Evolutionary conservation across 2,113 vertebrate genomes (phyloP).

Genomic region (Seriola rivoliana): DNA sequence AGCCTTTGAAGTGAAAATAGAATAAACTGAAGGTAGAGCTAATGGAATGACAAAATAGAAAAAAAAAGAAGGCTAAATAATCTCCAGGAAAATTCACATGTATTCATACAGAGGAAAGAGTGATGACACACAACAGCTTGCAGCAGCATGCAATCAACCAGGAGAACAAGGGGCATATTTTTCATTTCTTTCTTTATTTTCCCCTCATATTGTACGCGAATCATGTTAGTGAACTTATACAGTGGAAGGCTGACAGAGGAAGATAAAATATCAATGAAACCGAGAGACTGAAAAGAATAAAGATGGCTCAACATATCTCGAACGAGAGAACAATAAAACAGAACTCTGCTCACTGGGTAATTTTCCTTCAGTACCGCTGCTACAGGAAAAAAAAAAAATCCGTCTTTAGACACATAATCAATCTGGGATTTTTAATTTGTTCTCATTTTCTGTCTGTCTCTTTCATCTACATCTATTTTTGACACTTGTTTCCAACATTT

Average conservation of each 20-base stretch:
- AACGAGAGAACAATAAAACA: constrained; percentile 25
- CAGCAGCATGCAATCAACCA: constrained; percentile 63
- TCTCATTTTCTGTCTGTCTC: neutral
- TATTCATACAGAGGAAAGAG: constrained; percentile 68
- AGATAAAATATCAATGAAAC: constrained; percentile 40
- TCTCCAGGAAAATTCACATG: constrained; percentile 75
- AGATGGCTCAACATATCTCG: constrained; percentile 11
- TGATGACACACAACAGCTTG: constrained; percentile 65
- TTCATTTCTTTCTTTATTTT: constrained; percentile 52
- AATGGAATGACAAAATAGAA: constrained; percentile 78
- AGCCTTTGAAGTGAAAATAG: constrained; percentile 83
- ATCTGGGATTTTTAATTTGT: constrained; percentile 12
- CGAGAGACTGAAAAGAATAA: constrained; percentile 18
- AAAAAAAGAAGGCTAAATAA: constrained; percentile 72
- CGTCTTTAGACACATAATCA: neutral
- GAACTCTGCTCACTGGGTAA: neutral
- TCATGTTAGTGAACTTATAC: constrained; percentile 38
- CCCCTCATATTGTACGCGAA: constrained; percentile 12
- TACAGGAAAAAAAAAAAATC: constrained; percentile 16
- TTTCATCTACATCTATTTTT: constrained; percentile 9
- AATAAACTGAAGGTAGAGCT: constrained; percentile 79
- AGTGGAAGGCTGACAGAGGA: constrained; percentile 11
- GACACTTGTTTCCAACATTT: constrained; percentile 21
- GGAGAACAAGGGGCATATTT: constrained; percentile 53
- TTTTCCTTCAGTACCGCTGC: neutral